These are phyloP conservation scores for Plagodis dolabraria DNA, from an alignment of 2,888 invertebrate genomes.

Conservation along the genomic window DNA sequence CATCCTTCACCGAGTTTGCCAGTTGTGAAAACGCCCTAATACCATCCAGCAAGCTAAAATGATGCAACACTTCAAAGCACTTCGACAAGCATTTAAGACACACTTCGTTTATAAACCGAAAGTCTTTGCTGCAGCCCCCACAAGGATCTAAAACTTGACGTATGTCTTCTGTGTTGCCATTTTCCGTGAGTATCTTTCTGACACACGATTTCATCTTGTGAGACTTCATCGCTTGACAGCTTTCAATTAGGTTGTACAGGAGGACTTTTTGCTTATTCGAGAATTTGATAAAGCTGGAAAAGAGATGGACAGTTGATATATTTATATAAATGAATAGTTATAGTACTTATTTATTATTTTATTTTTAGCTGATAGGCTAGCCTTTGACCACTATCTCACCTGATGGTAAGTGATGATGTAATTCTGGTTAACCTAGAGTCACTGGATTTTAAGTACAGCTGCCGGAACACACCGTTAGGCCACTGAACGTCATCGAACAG, in stretches of 20 bases:
- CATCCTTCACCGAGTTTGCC: conserved; percentile 63
- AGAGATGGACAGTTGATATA: not conserved
- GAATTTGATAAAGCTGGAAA: conserved; percentile 64
- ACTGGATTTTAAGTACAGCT: too few species aligned
- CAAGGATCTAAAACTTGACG: conserved; percentile 54
- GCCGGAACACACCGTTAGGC: too few species aligned
- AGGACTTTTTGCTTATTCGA: conserved; percentile 68
- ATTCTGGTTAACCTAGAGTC: too few species aligned
- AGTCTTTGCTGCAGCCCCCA: conserved; percentile 56
- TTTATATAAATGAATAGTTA: too few species aligned
- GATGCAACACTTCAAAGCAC: conserved; percentile 65
- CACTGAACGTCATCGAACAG: too few species aligned
- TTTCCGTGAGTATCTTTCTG: conserved; percentile 68
- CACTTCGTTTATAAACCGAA: conserved; percentile 57
- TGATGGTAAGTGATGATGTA: too few species aligned
- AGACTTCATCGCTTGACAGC: conserved; percentile 56
- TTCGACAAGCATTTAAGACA: conserved; percentile 69
- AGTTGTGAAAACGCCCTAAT: conserved; percentile 72
- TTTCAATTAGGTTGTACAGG: conserved; percentile 72
- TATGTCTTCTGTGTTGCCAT: conserved; percentile 62
- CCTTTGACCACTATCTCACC: too few species aligned
- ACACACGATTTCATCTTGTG: conserved; percentile 69
- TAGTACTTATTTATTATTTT: too few species aligned
- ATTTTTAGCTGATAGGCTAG: not conserved
- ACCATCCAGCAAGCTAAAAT: conserved; percentile 67